Percentiles rank a stretch among this genome's conserved stretches.
Evolutionary conservation across 2,113 vertebrate species (phyloP).

Genomic region (Scartelaos histophorus): DNA sequence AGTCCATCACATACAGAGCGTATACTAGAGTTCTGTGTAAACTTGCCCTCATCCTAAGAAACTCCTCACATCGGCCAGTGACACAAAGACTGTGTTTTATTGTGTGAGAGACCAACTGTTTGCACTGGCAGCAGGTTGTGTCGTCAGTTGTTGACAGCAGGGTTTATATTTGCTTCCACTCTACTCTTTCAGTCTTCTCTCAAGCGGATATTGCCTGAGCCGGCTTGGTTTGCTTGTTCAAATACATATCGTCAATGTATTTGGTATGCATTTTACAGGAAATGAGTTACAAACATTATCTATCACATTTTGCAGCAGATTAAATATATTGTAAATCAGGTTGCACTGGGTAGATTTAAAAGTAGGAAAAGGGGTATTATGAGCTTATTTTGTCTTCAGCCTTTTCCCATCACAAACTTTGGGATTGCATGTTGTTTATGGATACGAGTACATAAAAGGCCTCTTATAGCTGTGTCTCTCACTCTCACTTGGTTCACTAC

Average conservation of each 20-base stretch:
- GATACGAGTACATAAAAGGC: slow-evolving; percentile 73
- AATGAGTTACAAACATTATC: background rate
- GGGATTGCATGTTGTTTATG: slow-evolving; percentile 78
- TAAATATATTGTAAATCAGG: background rate
- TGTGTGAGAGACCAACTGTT: slow-evolving; percentile 23
- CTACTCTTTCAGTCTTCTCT: slow-evolving; percentile 24
- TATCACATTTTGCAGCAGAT: no score
- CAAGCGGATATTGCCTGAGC: slow-evolving; percentile 52
- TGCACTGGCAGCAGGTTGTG: slow-evolving; percentile 19
- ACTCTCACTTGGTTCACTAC: slow-evolving; percentile 59
- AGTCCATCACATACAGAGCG: slow-evolving; percentile 41
- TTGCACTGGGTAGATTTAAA: slow-evolving; percentile 44
- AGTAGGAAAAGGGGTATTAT: slow-evolving; percentile 44
- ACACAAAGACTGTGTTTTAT: slow-evolving; percentile 24
- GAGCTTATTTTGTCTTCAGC: slow-evolving; percentile 56
- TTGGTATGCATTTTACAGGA: background rate
- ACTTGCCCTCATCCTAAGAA: slow-evolving; percentile 1
- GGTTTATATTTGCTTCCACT: slow-evolving; percentile 28
- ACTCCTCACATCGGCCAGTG: slow-evolving; percentile 3
- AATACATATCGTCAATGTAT: slow-evolving; percentile 23
- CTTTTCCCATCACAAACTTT: slow-evolving; percentile 71
- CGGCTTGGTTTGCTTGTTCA: slow-evolving; percentile 37
- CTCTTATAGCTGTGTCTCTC: slow-evolving; percentile 67
- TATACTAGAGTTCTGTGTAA: slow-evolving; percentile 6
- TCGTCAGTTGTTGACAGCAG: slow-evolving; percentile 43